Evolutionary conservation across 2,113 vertebrate species (phyloP).

Genomic region (Corythornis cristatus): DNA sequence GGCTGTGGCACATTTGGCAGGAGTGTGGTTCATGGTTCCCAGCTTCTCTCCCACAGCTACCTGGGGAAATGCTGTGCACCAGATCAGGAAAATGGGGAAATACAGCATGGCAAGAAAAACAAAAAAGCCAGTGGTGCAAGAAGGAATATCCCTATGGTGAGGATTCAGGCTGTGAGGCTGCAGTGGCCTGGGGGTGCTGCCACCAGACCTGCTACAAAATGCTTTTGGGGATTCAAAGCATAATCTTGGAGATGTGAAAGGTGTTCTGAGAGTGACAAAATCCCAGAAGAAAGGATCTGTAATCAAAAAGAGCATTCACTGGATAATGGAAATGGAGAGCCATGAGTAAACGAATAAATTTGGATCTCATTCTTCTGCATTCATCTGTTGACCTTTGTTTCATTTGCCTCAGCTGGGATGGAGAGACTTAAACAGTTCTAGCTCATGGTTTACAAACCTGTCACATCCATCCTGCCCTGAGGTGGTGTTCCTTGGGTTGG

Average conservation of each 20-base stretch:
- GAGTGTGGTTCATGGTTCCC: neutral
- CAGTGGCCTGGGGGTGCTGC: neutral
- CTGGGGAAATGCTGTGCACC: neutral
- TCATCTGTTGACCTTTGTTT: neutral
- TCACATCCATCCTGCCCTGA: neutral
- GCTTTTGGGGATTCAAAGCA: neutral
- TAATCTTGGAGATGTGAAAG: neutral
- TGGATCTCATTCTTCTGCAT: neutral
- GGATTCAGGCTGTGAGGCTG: neutral
- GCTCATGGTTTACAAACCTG: neutral
- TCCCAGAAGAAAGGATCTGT: neutral
- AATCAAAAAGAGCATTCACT: neutral
- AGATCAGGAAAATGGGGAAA: neutral
- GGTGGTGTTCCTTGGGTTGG: neutral
- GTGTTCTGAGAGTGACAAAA: neutral
- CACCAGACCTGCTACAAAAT: neutral
- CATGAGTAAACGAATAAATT: neutral
- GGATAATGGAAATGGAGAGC: neutral
- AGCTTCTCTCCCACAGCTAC: neutral
- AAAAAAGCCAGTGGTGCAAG: neutral
- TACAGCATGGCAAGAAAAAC: neutral
- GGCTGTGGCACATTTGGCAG: rapidly evolving
- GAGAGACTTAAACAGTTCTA: neutral
- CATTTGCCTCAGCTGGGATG: neutral
- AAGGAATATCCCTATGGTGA: neutral